Conservation (phyloP, 64 coral and sea anemone genomes). For the Montipora foliosa region DNA sequence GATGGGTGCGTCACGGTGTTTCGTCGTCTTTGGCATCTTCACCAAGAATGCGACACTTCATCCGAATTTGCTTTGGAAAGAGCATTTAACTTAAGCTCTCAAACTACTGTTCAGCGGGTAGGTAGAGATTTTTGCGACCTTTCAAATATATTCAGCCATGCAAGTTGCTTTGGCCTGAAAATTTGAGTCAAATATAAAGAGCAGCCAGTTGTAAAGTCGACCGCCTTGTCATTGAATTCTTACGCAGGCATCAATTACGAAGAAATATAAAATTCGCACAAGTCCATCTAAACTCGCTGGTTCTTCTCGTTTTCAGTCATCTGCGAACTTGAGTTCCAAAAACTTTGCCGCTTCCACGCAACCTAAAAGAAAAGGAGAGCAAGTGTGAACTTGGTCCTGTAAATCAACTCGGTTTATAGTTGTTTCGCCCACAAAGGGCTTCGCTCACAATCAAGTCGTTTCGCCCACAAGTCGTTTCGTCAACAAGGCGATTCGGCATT, state of each 20-base stretch:
- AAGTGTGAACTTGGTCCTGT: not conserved
- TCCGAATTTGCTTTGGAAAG: not conserved
- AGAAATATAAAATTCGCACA: slow-evolving; percentile 27
- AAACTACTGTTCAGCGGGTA: not conserved
- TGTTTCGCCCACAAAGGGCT: no score
- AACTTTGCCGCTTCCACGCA: slow-evolving; percentile 60
- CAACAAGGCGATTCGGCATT: no score
- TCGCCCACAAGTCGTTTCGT: no score
- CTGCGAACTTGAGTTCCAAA: slow-evolving; percentile 76
- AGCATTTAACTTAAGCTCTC: not conserved
- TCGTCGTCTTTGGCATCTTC: no score
- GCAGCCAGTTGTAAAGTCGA: not conserved
- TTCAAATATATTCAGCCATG: not conserved
- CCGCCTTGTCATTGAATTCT: not conserved
- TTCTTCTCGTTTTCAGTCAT: slow-evolving; percentile 32
- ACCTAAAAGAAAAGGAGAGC: slow-evolving; percentile 24
- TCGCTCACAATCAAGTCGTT: no score
- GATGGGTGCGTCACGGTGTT: no score
- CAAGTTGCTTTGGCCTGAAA: not conserved
- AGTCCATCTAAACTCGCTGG: not conserved
- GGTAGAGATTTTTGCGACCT: no score
- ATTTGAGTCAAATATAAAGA: not conserved
- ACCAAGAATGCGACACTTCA: not conserved
- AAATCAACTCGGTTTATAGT: no score
- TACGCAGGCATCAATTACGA: not conserved